Percentiles rank a stretch among this genome's conserved stretches.
Conservation (phyloP, 1,140 invertebrate species). For the Cyphomyrmex costatus region DNA sequence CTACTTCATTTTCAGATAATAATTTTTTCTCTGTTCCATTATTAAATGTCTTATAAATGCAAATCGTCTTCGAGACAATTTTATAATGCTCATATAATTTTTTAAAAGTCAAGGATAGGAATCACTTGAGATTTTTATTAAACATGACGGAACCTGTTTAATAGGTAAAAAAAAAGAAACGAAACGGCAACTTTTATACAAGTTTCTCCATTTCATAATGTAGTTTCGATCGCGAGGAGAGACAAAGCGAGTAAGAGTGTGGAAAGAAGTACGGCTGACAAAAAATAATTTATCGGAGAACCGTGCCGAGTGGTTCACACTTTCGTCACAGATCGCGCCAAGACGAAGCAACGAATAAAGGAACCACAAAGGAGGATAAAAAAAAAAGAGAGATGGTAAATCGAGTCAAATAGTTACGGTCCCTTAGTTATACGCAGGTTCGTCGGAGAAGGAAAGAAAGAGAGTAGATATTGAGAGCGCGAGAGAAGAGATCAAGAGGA, state of each 20-base stretch:
- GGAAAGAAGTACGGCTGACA: constrained; percentile 4
- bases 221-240: constrained; percentile 15
- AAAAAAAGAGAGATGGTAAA: constrained; percentile 57
- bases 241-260: constrained; percentile 18
- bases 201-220: constrained; percentile 31
- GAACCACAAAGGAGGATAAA: constrained; percentile 38
- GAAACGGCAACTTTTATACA: background rate
- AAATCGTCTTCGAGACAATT: constrained; percentile 33
- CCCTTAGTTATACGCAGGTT: constrained; percentile 57
- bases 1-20: background rate
- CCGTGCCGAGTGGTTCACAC: constrained; percentile 38
- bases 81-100: constrained; percentile 1
- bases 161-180: background rate
- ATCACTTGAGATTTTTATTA: constrained; percentile 18
- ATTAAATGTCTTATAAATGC: constrained; percentile 15
- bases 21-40: background rate
- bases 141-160: background rate
- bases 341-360: constrained; percentile 65
- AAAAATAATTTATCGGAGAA: constrained; percentile 28
- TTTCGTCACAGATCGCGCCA: constrained; percentile 72
- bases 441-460: constrained; percentile 8
- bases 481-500: background rate
- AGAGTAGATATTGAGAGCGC: background rate
- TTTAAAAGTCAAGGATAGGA: constrained; percentile 49
- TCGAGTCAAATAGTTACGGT: constrained; percentile 76